Evolutionary conservation across 1,140 invertebrate species (phyloP), one percentile per base, ranked within the genome.

Genomic region (Conus betulinus): DNA sequence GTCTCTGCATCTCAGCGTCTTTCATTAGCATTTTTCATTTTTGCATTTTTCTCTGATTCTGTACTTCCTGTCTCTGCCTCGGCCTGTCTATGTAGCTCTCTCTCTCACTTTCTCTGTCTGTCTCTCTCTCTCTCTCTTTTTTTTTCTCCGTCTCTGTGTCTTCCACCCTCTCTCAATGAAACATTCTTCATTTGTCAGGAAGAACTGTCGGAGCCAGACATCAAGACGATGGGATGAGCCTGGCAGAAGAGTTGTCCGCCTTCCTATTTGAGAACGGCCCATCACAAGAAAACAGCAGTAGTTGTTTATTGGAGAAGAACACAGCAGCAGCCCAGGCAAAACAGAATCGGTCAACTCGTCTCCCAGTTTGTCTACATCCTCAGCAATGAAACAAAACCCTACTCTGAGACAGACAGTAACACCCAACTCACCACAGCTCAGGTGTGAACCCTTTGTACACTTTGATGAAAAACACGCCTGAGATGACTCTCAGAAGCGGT

Each of bases 241-340:
- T 87, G 67, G 85, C 85, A 25, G 85, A 87, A 87, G 85, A 87
- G 85, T 78, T 87, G 7, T 87, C 85, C 0, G 67, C 71, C 53
- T 78, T 57, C 60, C 71, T 87, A 52, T 39, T 25, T 25, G 71
- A 87, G 6, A 52, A 11, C 11, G 6, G 23, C n/a, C 27, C 82
- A 27, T 20, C 57, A 3, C 25, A 23, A 25, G 20, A 55, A 8
- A 55, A 23, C 23, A 83, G 53, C 81, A 83, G 51, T 13, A 83
- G 57, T 4, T 81, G 51, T 51, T 15, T 51, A 17, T 52, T 25
- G 15, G 76, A 39, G 25, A 78, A 25, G 7, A 78, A 27, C 25
- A 27, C 25, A 7, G 79, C 51, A 53, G 4, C 79, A 81, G 39
- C 51, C 15, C 11, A 10, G 51, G 39, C 7, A 23, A 17, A 51